Conservation (phyloP, 2,888 invertebrate species). For the Rotaria magnacalcarata region DNA sequence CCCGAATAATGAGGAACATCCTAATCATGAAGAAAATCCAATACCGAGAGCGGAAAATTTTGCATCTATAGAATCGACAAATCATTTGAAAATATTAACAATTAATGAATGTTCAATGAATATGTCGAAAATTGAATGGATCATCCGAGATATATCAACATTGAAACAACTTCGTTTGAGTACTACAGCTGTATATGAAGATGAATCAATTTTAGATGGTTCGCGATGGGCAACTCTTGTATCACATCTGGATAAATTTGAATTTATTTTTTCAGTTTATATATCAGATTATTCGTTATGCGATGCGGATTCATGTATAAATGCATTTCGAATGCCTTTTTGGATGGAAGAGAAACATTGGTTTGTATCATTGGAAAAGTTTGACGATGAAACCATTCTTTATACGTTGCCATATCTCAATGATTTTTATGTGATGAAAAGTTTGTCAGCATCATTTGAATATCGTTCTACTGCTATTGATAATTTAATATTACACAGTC, state of each 20-base stretch:
- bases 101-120: not conserved
- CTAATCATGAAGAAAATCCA: not conserved
- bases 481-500: not conserved
- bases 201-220: slow-evolving; percentile 16
- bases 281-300: not conserved
- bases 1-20: not conserved
- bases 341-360: not conserved
- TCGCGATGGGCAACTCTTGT: not conserved
- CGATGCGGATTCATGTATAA: not conserved
- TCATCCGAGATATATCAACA: not conserved
- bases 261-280: not conserved
- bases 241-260: not conserved
- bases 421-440: not conserved
- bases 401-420: not conserved
- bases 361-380: not conserved
- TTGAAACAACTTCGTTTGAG: not conserved
- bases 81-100: not conserved
- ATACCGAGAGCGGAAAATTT: not conserved
- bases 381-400: not conserved
- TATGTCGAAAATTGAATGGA: not conserved
- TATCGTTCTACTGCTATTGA: not conserved
- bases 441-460: not conserved
- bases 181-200: not conserved
- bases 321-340: not conserved
- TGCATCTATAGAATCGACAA: not conserved